Conservation (phyloP, 2,888 invertebrate species). For the Amphiduros pacificus region DNA sequence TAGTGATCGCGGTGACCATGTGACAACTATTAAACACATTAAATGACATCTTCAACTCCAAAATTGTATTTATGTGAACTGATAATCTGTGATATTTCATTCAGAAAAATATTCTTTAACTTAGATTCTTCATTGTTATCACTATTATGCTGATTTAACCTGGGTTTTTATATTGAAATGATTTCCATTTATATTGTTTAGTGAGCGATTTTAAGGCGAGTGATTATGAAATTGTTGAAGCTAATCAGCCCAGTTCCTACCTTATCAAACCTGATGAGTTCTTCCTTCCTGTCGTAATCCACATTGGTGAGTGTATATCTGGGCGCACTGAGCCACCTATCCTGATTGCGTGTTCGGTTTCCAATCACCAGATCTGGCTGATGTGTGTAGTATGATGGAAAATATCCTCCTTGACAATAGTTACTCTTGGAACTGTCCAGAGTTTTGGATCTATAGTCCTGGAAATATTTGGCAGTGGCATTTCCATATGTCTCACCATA, state of each 20-base stretch:
- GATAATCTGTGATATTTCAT: too few relatives aligned
- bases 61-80: too few relatives aligned
- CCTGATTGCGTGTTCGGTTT: slow-evolving; percentile 50
- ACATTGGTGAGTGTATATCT: slow-evolving; percentile 53
- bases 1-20: slow-evolving; percentile 57
- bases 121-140: too few relatives aligned
- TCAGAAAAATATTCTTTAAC: too few relatives aligned
- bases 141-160: too few relatives aligned
- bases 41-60: too few relatives aligned
- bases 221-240: too few relatives aligned
- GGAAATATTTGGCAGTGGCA: slow-evolving; percentile 58
- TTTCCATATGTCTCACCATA: slow-evolving; percentile 61
- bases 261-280: slow-evolving; percentile 47
- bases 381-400: slow-evolving; percentile 59
- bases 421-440: slow-evolving; percentile 53
- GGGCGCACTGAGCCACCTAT: slow-evolving; percentile 53
- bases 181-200: too few relatives aligned
- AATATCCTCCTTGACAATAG: slow-evolving; percentile 55
- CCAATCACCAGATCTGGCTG: slow-evolving; percentile 58
- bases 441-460: slow-evolving; percentile 56
- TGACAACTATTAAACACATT: slow-evolving; percentile 52
- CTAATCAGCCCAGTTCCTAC: too few relatives aligned
- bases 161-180: too few relatives aligned
- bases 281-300: slow-evolving; percentile 55
- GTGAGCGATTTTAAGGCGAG: too few relatives aligned